Percentiles rank a stretch among this genome's conserved stretches.
Conservation (phyloP, 2,797 vertebrate species). For the Enoplosus armatus region DNA sequence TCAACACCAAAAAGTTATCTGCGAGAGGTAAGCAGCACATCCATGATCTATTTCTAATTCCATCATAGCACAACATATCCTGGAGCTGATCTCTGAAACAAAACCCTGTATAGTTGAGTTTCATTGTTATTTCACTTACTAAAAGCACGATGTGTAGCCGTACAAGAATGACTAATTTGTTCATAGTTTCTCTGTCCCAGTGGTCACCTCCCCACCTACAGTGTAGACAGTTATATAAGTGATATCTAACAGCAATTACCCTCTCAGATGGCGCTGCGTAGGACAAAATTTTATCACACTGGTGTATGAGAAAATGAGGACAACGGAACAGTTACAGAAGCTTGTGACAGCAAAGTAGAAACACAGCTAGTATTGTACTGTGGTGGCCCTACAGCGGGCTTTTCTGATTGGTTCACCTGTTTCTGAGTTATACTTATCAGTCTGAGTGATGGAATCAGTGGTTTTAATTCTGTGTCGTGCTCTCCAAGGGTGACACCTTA, state of each 20-base stretch:
- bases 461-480: not conserved
- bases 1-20: constrained; percentile 99
- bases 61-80: not conserved
- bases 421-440: not conserved
- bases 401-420: no score
- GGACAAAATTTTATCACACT: constrained; percentile 40
- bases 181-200: constrained; percentile 40
- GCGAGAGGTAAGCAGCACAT: constrained; percentile 92
- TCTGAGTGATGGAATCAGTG: not conserved
- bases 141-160: constrained; percentile 2
- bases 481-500: not conserved
- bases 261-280: constrained; percentile 50
- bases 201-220: constrained; percentile 44
- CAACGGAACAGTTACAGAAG: constrained; percentile 7
- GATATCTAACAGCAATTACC: constrained; percentile 18
- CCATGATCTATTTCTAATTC: not conserved
- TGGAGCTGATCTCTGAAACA: not conserved
- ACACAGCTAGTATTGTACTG: not conserved
- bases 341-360: not conserved
- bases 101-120: not conserved
- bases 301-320: constrained; percentile 21
- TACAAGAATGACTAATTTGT: constrained; percentile 22
- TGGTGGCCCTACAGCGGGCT: not conserved
- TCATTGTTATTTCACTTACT: not conserved
- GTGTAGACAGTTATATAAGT: constrained; percentile 49